A percentile compares a stretch with the other conserved stretches of the same genome.
These are phyloP conservation scores for Ladona fulva DNA, from an alignment of 1,140 invertebrate species.

Conservation along the genomic window DNA sequence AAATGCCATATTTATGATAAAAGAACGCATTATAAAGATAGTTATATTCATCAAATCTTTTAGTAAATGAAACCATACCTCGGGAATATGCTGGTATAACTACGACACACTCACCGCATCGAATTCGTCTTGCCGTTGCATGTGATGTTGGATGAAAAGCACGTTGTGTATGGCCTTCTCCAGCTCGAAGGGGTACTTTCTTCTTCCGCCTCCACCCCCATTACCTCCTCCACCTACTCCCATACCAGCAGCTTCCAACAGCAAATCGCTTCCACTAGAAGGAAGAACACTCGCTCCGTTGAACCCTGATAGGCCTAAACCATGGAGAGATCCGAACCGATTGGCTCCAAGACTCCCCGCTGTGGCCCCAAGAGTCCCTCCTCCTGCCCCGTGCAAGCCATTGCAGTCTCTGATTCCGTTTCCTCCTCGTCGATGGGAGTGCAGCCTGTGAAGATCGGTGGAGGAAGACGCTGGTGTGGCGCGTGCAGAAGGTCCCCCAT, in stretches of 20 bases:
- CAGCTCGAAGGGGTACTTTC: slow-evolving; percentile 83
- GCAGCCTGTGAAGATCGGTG: not conserved
- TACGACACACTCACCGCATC: slow-evolving; percentile 62
- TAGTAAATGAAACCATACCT: not conserved
- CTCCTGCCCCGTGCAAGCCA: slow-evolving; percentile 60
- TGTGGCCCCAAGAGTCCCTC: slow-evolving; percentile 57
- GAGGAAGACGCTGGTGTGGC: not conserved
- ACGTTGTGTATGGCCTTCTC: slow-evolving; percentile 91
- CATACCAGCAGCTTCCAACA: slow-evolving; percentile 11
- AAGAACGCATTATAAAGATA: no score
- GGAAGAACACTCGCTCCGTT: slow-evolving; percentile 70
- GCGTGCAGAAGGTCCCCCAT: not conserved
- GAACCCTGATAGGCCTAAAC: slow-evolving; percentile 14
- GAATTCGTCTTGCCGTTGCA: slow-evolving; percentile 85
- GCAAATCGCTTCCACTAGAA: slow-evolving; percentile 61
- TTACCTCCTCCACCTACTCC: slow-evolving; percentile 61
- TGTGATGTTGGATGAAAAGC: slow-evolving; percentile 91
- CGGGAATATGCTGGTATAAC: not conserved
- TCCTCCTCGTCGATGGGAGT: not conserved
- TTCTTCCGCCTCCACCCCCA: slow-evolving; percentile 50
- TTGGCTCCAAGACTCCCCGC: slow-evolving; percentile 42
- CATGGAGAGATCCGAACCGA: slow-evolving; percentile 43
- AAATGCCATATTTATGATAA: no score
- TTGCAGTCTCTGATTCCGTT: slow-evolving; percentile 47
- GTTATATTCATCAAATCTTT: not conserved